phyloP scores from a whole-genome alignment of 1,140 invertebrate species.

The Chlorops oryzae region DNA sequence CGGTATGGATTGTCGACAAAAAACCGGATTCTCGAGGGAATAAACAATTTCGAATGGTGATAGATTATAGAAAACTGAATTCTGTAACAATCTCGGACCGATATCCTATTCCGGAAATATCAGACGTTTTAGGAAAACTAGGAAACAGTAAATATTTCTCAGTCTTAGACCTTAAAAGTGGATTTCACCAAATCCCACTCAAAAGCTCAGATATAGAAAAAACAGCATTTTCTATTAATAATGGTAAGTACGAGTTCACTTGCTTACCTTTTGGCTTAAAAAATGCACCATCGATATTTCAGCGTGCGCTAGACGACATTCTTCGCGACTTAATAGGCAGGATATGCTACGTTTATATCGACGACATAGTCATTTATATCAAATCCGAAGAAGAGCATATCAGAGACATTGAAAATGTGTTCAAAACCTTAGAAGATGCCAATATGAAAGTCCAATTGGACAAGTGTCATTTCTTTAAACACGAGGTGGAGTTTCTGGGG shows the following conservation, averaged over 20 bases:
- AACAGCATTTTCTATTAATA: conserved; percentile 9
- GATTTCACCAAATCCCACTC: conserved; percentile 41
- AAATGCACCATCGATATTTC: conserved; percentile 7
- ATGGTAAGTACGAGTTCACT: conserved; percentile 9
- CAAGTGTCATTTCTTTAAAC: conserved; percentile 28
- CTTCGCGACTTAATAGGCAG: conserved; percentile 1
- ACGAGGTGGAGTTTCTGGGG: conserved; percentile 14
- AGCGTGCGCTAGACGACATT: conserved; percentile 4
- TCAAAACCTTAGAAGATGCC: conserved; percentile 25
- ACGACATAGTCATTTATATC: conserved; percentile 5
- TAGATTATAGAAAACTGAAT: conserved; percentile 39
- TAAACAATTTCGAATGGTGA: conserved; percentile 32
- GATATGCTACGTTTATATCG: conserved; percentile 8
- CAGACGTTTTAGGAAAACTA: conserved; percentile 47
- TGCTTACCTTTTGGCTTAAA: conserved; percentile 7
- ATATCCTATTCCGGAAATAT: conserved; percentile 52
- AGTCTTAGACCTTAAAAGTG: conserved; percentile 47
- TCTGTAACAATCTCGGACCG: conserved; percentile 37
- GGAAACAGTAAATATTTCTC: conserved; percentile 42
- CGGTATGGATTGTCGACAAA: conserved; percentile 15
- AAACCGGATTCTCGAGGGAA: conserved; percentile 17
- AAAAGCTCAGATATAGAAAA: conserved; percentile 7
- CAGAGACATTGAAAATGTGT: conserved; percentile 31
- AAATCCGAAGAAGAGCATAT: conserved; percentile 24
- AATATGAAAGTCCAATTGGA: conserved; percentile 21